These are phyloP conservation scores for Hippocampus zosterae DNA, from an alignment of 2,113 vertebrate genomes.

Conservation along the genomic window DNA sequence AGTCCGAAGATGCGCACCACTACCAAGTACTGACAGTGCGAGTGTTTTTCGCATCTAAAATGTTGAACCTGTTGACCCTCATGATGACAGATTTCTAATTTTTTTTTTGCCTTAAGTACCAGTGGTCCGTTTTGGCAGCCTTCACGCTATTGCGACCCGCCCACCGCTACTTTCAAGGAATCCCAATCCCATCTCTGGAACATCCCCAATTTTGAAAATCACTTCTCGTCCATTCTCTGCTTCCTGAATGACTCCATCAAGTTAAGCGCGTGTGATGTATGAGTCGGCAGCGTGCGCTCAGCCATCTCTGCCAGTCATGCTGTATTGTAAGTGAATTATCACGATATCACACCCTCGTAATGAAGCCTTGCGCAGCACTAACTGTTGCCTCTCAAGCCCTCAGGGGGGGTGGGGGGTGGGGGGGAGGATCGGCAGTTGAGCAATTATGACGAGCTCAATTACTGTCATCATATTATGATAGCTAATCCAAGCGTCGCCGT, in stretches of 20 bases:
- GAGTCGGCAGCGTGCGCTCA: background rate
- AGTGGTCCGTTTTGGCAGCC: too few relatives aligned
- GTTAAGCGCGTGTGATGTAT: background rate
- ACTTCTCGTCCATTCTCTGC: background rate
- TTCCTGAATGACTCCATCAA: background rate
- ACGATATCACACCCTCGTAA: conserved; percentile 59
- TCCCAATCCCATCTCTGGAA: background rate
- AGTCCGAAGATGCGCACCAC: too few relatives aligned
- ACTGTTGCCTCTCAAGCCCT: conserved; percentile 63
- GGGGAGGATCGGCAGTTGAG: conserved; percentile 68
- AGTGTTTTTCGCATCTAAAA: too few relatives aligned
- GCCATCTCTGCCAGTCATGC: conserved; percentile 36
- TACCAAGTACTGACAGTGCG: too few relatives aligned
- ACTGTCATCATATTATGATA: conserved; percentile 76
- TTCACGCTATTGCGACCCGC: too few relatives aligned
- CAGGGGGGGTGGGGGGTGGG: conserved; percentile 49
- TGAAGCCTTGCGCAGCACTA: conserved; percentile 56
- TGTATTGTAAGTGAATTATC: conserved; percentile 62
- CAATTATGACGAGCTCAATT: conserved; percentile 77
- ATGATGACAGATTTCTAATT: too few relatives aligned
- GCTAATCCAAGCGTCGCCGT: conserved; percentile 64
- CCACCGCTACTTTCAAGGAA: too few relatives aligned
- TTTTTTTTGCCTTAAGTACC: too few relatives aligned
- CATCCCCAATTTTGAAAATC: background rate
- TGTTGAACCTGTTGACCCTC: too few relatives aligned